Conservation (phyloP, 2,888 invertebrate species). For the Andrena praecox region DNA sequence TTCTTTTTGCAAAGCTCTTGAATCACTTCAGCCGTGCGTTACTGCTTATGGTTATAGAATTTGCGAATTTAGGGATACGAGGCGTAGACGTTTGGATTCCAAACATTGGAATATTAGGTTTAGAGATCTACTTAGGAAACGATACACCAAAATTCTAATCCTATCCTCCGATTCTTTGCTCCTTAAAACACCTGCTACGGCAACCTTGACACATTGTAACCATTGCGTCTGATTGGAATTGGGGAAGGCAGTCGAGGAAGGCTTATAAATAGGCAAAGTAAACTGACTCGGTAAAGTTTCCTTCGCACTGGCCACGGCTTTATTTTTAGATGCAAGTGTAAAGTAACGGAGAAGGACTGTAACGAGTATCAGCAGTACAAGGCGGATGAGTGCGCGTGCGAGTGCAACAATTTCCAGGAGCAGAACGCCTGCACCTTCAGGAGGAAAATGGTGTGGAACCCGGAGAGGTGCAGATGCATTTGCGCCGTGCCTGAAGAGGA, state of each 20-base stretch:
- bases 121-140: no score
- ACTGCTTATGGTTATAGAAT: no score
- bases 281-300: not conserved
- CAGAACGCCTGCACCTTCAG: slow-evolving; percentile 14
- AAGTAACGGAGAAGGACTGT: slow-evolving; percentile 44
- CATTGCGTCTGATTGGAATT: not conserved
- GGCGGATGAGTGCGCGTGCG: slow-evolving; percentile 49
- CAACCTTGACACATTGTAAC: not conserved
- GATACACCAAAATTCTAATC: no score
- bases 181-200: no score
- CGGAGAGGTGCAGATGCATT: slow-evolving; percentile 53
- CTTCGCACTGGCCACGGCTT: not conserved
- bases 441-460: slow-evolving; percentile 59
- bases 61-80: no score
- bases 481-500: slow-evolving; percentile 46
- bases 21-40: no score
- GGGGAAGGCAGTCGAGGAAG: not conserved
- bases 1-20: no score
- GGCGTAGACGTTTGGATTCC: no score
- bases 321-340: slow-evolving; percentile 53
- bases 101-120: no score
- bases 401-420: slow-evolving; percentile 51
- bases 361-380: slow-evolving; percentile 50
- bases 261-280: not conserved
- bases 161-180: no score